phyloP scores from a whole-genome alignment of 1,140 invertebrate species.

The Diachasma alloeum region DNA sequence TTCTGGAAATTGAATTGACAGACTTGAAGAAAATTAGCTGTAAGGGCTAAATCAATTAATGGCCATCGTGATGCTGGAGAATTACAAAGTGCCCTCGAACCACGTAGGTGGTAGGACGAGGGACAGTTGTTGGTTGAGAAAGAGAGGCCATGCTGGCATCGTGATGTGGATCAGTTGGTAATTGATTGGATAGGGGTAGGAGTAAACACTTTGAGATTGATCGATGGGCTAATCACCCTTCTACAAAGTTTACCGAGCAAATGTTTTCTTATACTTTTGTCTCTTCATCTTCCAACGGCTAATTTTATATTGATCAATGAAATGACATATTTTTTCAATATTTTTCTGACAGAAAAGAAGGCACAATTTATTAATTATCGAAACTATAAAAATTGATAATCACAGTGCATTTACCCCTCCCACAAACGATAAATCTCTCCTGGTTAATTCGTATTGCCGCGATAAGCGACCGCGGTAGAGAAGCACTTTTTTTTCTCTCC shows the following conservation, averaged over 20 bases:
- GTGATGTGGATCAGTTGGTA: constrained; percentile 48
- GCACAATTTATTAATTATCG: neutral
- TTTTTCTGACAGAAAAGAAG: too few species aligned
- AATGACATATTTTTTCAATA: too few species aligned
- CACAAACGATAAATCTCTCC: constrained; percentile 6
- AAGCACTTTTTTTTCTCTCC: constrained; percentile 7
- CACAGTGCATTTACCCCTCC: neutral
- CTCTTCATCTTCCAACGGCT: neutral
- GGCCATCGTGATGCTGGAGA: constrained; percentile 38
- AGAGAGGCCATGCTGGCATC: constrained; percentile 1
- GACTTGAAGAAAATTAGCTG: constrained; percentile 38
- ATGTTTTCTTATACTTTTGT: constrained; percentile 24
- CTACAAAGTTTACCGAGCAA: neutral
- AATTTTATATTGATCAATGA: neutral
- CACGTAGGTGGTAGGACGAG: neutral
- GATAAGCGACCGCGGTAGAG: constrained; percentile 5
- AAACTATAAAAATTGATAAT: neutral
- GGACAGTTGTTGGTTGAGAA: neutral
- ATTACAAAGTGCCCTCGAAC: constrained; percentile 35
- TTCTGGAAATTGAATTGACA: neutral
- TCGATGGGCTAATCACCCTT: constrained; percentile 58
- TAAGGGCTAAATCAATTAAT: constrained; percentile 39
- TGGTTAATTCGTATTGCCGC: constrained; percentile 24
- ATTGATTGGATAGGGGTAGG: constrained; percentile 54
- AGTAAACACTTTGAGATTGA: constrained; percentile 57